These are phyloP conservation scores for Smittia aterrima DNA, from an alignment of 2,888 invertebrate genomes.

Conservation along the genomic window DNA sequence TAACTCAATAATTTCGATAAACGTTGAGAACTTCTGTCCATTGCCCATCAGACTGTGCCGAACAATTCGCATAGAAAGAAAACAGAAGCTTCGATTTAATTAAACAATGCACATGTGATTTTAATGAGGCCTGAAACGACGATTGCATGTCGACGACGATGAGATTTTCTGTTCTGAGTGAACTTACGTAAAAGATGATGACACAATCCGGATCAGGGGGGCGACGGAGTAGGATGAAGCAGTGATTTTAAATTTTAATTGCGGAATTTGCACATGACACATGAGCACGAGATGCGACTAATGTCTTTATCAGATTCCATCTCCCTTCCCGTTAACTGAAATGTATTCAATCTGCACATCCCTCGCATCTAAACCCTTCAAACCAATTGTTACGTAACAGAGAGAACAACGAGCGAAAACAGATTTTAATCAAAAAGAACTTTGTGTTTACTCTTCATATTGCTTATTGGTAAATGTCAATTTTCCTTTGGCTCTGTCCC, in stretches of 20 bases:
- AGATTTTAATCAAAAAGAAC: constrained; percentile 6
- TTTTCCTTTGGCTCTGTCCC: not conserved
- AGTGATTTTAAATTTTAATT: constrained; percentile 39
- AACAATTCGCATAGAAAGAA: not conserved
- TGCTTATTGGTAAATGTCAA: not conserved
- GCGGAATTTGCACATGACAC: constrained; percentile 39
- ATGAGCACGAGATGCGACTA: constrained; percentile 22
- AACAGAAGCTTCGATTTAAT: constrained; percentile 32
- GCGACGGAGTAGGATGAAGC: not conserved
- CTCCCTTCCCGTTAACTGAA: constrained; percentile 1
- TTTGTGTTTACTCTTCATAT: not conserved
- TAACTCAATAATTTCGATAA: not conserved
- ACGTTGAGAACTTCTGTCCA: not conserved
- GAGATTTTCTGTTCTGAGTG: not conserved
- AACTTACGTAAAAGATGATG: not conserved
- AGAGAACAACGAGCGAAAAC: not conserved
- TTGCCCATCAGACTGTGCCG: not conserved
- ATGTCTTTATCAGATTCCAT: constrained; percentile 32
- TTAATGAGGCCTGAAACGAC: constrained; percentile 33
- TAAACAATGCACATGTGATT: constrained; percentile 40
- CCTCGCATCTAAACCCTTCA: not conserved
- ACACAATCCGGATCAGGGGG: not conserved
- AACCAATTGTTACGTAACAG: not conserved
- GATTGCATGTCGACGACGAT: constrained; percentile 10
- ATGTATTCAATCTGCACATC: not conserved